These are phyloP conservation scores for Acipenser transmontanus DNA, from an alignment of 2,797 vertebrate genomes.

Conservation along the genomic window DNA sequence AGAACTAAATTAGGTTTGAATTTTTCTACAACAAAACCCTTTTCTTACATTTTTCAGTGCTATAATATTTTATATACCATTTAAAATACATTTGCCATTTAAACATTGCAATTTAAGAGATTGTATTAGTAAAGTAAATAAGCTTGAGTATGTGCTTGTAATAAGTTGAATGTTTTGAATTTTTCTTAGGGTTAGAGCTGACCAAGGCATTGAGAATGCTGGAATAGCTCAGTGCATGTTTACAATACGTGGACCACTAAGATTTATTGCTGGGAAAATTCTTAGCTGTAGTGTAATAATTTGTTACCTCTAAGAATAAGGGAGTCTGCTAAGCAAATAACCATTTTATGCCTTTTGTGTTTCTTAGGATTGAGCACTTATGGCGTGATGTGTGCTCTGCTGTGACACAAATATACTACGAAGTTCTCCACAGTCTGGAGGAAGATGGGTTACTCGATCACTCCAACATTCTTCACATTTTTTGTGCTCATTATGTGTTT, in stretches of 20 bases:
- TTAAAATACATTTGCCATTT: too few relatives aligned
- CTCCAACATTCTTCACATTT: slow-evolving; percentile 16
- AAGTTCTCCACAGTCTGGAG: slow-evolving; percentile 25
- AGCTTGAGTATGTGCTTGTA: too few relatives aligned
- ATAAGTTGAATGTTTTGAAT: too few relatives aligned
- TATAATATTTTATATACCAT: too few relatives aligned
- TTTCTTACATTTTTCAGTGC: too few relatives aligned
- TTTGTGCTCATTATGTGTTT: slow-evolving; percentile 25
- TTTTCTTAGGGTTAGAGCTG: slow-evolving; percentile 14
- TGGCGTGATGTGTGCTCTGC: slow-evolving; percentile 21
- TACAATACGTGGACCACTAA: slow-evolving; percentile 21
- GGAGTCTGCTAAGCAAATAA: too few relatives aligned
- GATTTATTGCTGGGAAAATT: slow-evolving; percentile 12
- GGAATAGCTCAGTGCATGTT: slow-evolving; percentile 23
- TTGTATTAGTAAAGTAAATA: too few relatives aligned
- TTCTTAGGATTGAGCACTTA: slow-evolving; percentile 17
- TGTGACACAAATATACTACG: slow-evolving; percentile 19
- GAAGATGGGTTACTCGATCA: slow-evolving; percentile 24
- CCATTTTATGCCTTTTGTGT: background rate
- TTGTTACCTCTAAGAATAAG: too few relatives aligned
- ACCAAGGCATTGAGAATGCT: slow-evolving; percentile 23
- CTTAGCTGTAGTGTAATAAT: background rate
- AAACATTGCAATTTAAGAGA: too few relatives aligned
- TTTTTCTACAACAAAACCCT: too few relatives aligned
- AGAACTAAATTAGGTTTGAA: too few relatives aligned